These are phyloP conservation scores for Andricus grossulariae DNA, from an alignment of 1,140 invertebrate genomes.

Conservation along the genomic window DNA sequence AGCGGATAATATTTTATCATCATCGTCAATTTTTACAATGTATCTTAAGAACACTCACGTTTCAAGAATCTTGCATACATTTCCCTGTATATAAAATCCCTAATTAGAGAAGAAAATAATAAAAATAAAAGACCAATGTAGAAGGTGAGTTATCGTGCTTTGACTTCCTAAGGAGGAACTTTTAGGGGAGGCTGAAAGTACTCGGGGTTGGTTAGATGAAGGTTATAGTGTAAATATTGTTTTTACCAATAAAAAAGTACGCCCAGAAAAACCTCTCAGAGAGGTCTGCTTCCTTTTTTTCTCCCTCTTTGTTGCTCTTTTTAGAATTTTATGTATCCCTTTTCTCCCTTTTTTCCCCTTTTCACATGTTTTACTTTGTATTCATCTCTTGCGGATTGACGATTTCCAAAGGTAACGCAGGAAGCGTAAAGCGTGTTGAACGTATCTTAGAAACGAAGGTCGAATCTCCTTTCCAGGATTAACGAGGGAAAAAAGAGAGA, in stretches of 20 bases:
- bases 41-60: too few species aligned
- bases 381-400: not conserved
- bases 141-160: not conserved
- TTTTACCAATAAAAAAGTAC: not conserved
- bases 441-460: slow-evolving; percentile 3
- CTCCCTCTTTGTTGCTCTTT: not conserved
- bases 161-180: not conserved
- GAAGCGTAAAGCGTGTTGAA: not conserved
- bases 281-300: too few species aligned
- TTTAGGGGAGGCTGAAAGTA: not conserved
- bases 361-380: not conserved
- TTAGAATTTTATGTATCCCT: not conserved
- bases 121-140: not conserved
- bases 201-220: not conserved
- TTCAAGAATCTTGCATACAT: too few species aligned
- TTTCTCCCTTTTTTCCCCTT: not conserved
- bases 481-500: not conserved
- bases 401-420: not conserved
- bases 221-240: slow-evolving; percentile 11
- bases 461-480: not conserved
- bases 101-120: not conserved
- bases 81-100: not conserved
- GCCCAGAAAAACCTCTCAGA: not conserved
- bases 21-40: too few species aligned
- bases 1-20: too few species aligned